These are phyloP conservation scores for Ectropis crepuscularia DNA, from an alignment of 2,888 invertebrate species.

Conservation along the genomic window DNA sequence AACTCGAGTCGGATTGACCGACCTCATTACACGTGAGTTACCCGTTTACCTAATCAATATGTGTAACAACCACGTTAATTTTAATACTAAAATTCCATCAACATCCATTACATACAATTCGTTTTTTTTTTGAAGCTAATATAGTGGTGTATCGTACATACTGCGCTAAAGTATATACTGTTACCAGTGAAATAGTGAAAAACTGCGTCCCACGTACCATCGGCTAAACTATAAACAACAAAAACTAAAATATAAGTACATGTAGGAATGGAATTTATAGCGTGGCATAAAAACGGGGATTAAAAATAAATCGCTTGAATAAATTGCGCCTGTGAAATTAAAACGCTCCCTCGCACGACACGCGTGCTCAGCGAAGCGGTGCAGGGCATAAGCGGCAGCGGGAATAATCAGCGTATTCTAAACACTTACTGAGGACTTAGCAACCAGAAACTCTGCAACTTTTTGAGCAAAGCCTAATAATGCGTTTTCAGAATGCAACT, in stretches of 20 bases:
- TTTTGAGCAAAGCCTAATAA: neutral
- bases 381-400: constrained; percentile 39
- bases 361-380: constrained; percentile 65
- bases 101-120: too few species aligned
- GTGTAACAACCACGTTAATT: too few species aligned
- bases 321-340: constrained; percentile 85
- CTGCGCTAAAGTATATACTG: neutral
- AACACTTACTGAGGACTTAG: too few species aligned
- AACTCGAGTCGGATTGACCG: too few species aligned
- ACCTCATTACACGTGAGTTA: too few species aligned
- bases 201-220: constrained; percentile 6
- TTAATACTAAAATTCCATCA: too few species aligned
- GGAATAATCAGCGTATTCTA: neutral
- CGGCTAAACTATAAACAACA: constrained; percentile 42
- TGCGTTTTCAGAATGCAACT: neutral
- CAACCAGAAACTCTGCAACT: neutral
- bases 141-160: neutral
- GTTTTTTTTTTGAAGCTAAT: too few species aligned
- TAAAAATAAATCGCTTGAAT: constrained; percentile 85
- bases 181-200: neutral
- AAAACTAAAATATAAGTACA: constrained; percentile 69
- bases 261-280: constrained; percentile 81
- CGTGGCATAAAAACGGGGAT: constrained; percentile 83
- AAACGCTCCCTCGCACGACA: constrained; percentile 81
- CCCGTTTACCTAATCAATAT: too few species aligned